Evolutionary conservation across 2,113 vertebrate species (phyloP), one percentile per base, ranked within the genome.

Genomic region (Notiomystis cincta): DNA sequence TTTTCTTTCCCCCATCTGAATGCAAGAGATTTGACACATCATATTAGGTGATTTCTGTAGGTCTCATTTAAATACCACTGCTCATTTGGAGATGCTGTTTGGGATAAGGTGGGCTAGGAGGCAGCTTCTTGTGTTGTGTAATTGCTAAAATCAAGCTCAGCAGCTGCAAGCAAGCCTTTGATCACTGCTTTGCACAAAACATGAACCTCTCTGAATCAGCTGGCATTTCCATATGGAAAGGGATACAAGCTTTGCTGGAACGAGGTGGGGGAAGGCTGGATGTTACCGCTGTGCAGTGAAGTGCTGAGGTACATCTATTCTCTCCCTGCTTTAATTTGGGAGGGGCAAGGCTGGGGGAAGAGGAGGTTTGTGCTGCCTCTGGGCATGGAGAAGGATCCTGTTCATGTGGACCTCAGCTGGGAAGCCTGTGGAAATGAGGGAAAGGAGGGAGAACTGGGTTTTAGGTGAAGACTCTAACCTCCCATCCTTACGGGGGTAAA

Each of bases 371-470:
- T 22, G 40, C 30, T 67, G 79, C 28, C 35, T 31, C 33, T 24
- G 47, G 22, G 44, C 15, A 5, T 7, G 21, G 56, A 27, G 56
- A 25, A 25, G 15, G 21, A 30, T 21, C 23, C 0, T 1, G 1
- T 25, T 31, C 5, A 0, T 4, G 25, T 78, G 50, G 24, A 12
- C 31, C 8, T 56, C 31, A 2, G 24, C 2, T n/a, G 70, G 50
- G 28, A 81, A 50, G 9, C n/a, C 37, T 45, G 28, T 45, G 66
- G 53, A 44, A 73, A 73, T 4, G 16, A 40, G 22, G 19, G 18
- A 23, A 21, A 47, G 60, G 17, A 44, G 42, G 25, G 8, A 60
- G 14, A 75, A 23, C 1, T 10, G 2, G 10, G 27, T 69, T 33
- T 33, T 23, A 3, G 15, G 45, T 53, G 42, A 38, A 56, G 44